These are phyloP conservation scores for Nannospalax galili DNA, from an alignment of 2,113 vertebrate genomes.

Conservation along the genomic window DNA sequence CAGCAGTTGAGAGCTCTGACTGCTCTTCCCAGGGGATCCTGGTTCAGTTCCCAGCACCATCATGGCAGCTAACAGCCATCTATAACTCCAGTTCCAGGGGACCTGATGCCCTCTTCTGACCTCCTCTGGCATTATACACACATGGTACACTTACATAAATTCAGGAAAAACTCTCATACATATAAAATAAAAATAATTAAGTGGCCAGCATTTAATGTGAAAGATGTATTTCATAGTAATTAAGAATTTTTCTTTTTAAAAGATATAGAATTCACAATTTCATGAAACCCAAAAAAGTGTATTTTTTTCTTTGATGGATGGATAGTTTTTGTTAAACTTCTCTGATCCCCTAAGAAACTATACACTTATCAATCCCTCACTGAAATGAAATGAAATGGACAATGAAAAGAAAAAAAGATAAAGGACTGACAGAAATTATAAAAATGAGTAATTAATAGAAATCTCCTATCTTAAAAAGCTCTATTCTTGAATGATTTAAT, in stretches of 20 bases:
- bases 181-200: too few species aligned
- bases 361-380: background rate
- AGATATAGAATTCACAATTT: background rate
- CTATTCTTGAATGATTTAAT: background rate
- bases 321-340: background rate
- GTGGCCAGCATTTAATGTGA: background rate
- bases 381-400: background rate
- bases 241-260: background rate
- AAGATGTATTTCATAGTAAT: background rate
- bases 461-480: background rate
- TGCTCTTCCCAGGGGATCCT: too few species aligned
- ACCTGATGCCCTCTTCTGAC: too few species aligned
- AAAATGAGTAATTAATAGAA: background rate
- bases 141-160: too few species aligned
- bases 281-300: background rate
- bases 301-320: background rate
- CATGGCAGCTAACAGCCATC: too few species aligned
- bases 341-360: background rate
- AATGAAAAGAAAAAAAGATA: background rate
- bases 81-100: too few species aligned
- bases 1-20: too few species aligned
- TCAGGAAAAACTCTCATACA: too few species aligned
- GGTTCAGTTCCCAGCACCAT: too few species aligned
- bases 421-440: accelerated
- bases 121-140: too few species aligned